Percentiles rank a stretch among this genome's conserved stretches.
Conservation (phyloP, 1,140 invertebrate species). For the Dufourea novaeangliae region DNA sequence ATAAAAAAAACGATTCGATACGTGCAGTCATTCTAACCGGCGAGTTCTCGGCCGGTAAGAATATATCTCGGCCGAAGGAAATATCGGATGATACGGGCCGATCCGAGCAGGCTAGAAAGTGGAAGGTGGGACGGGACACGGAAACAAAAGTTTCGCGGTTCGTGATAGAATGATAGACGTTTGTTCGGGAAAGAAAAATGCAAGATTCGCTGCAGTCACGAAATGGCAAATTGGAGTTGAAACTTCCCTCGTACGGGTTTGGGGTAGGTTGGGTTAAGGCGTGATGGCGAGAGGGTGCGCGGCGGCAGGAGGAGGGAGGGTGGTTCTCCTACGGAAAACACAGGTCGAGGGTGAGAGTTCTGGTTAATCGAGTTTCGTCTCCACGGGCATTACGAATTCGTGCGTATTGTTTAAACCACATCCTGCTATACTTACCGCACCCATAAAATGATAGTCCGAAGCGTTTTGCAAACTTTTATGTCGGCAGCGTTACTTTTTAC, state of each 20-base stretch:
- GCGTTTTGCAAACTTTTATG: not conserved
- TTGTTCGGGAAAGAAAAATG: slow-evolving; percentile 82
- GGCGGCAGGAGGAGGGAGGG: slow-evolving; percentile 30
- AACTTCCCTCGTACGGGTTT: slow-evolving; percentile 77
- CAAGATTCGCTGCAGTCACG: slow-evolving; percentile 82
- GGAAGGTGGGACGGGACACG: slow-evolving; percentile 72
- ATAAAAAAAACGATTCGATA: slow-evolving; percentile 3
- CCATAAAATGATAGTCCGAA: slow-evolving; percentile 1
- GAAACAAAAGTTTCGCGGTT: slow-evolving; percentile 80
- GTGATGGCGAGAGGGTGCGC: slow-evolving; percentile 53
- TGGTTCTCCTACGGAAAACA: slow-evolving; percentile 64
- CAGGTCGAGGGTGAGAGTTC: slow-evolving; percentile 57
- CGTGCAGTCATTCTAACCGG: too few species aligned
- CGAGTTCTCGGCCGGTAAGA: slow-evolving; percentile 47
- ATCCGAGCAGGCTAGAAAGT: slow-evolving; percentile 63
- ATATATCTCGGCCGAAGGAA: slow-evolving; percentile 66
- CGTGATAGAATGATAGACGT: slow-evolving; percentile 83
- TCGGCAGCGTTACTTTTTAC: not conserved
- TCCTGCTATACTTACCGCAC: slow-evolving; percentile 18
- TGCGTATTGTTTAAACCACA: slow-evolving; percentile 37
- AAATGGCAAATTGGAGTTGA: slow-evolving; percentile 82
- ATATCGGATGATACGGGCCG: slow-evolving; percentile 66
- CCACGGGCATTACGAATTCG: slow-evolving; percentile 58
- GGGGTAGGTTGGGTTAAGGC: slow-evolving; percentile 76
- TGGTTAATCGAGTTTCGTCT: slow-evolving; percentile 63